Conservation (phyloP, 2,888 invertebrate genomes). For the Onchidella celtica region DNA sequence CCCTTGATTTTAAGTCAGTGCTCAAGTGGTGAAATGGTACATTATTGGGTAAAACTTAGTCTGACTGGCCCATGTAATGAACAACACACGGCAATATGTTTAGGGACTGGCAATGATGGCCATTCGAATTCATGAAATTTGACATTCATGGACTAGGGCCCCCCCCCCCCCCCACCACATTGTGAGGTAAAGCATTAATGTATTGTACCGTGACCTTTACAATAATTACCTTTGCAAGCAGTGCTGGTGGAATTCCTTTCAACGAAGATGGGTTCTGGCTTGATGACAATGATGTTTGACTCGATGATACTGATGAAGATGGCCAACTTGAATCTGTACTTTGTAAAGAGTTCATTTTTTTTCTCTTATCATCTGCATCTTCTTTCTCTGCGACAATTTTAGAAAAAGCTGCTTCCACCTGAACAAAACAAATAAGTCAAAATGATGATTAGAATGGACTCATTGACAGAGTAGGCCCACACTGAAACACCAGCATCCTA, state of each 20-base stretch:
- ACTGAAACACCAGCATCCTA: too few species aligned
- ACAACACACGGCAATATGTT: too few species aligned
- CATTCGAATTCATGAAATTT: too few species aligned
- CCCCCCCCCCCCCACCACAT: not conserved
- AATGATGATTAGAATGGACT: too few species aligned
- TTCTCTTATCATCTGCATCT: constrained; percentile 12
- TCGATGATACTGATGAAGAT: not conserved
- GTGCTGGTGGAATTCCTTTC: constrained; percentile 50
- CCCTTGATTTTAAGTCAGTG: too few species aligned
- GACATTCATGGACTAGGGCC: too few species aligned
- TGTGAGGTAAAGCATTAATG: not conserved
- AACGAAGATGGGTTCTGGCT: constrained; percentile 18
- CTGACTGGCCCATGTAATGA: too few species aligned
- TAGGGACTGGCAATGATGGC: too few species aligned
- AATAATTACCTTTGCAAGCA: constrained; percentile 49
- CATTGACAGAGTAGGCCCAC: too few species aligned
- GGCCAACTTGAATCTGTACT: not conserved
- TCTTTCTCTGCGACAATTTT: constrained; percentile 55
- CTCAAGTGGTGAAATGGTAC: too few species aligned
- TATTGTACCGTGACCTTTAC: too few species aligned
- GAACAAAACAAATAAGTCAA: constrained; percentile 19
- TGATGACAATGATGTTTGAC: not conserved
- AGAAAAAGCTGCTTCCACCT: constrained; percentile 68
- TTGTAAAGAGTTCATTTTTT: not conserved
- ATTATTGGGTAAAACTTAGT: too few species aligned